Base-by-base conservation (phyloP, 2,888 invertebrate species). In the Monopis laevigella region DNA sequence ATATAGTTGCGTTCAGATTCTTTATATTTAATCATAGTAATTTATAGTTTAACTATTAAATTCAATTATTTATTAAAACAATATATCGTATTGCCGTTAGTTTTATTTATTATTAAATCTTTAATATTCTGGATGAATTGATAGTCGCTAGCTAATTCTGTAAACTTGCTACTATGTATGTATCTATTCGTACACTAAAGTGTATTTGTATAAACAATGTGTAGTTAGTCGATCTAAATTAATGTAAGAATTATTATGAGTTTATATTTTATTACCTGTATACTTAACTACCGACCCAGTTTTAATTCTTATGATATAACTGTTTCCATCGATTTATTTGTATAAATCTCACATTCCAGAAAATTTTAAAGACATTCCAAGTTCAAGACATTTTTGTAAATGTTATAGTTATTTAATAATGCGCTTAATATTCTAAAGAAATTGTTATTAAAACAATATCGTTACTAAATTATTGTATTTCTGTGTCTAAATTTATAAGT, bases 401-500 rank as follows among this genome's bases (percentile, higher is more conserved):
- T 32, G n/a, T 32, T 32, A 17, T 32, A 32, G n/a, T n/a, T n/a
- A n/a, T n/a, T 32, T 32, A 32, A 32, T 17, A 17, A 32, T 71
- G 69, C 77, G 73, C 75, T 78, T 77, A 72, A 59, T 59, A 62
- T 68, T 56, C 65, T 62, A 60, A 62, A 29, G 8, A 62, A 59
- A 58, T 59, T 53, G 36, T 62, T 67, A 64, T 72, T 66, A 52
- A 52, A 8, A 61, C 59, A 56, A 58, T 56, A 51, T 35, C 35
- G 70, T 67, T 66, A 65, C 62, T 57, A 54, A 64, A 58, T 66
- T 67, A 61, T 65, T 67, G 65, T 71, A 71, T 62, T 62, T 59
- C 62, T 58, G 68, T 70, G 67, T 72, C 71, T 71, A 55, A n/a
- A 66, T 63, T 41, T 69, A 62, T 75, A 73, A 69, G 68, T 70